Evolutionary conservation across 2,888 invertebrate genomes (phyloP), one percentile per base, ranked within the genome.

Genomic region (Peribatodes rhomboidaria): DNA sequence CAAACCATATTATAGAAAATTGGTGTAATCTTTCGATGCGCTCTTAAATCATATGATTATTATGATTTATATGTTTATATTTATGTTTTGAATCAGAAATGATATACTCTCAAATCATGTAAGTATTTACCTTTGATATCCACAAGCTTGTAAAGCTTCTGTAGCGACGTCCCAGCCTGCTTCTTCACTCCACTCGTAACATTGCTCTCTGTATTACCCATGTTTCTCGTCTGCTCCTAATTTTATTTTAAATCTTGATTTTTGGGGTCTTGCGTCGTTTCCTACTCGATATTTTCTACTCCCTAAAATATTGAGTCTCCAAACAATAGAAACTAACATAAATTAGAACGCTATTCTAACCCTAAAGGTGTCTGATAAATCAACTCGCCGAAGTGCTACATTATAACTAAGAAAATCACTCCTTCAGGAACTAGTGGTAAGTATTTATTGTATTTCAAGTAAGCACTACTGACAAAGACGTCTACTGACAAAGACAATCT

Each of bases 131-230:
- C 98, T 95, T 98, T 98, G 59, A 99, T 92, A 90, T 98, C 97
- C 7, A 97, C 97, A 52, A 99, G 94, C 82, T 98, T 97, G 84
- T 99, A 99, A 55, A 98, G 94, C 58, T 96, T 95, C 82, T 97
- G 96, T 27, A 96, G 95, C 1, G 97, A 96, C 13, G 96, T 96
- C 20, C 97, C 98, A 2, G 98, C 98, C 86, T 99, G 99, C 74
- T 98, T 98, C 87, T 99, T 99, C 16, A 99, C 98, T 46, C 98
- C 98, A 87, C 97, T 98, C 0, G 98, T 97, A 0, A 99, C 98
- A 88, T 97, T 97, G 79, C 97, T 97, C 80, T 97, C 97, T 2
- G 97, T 97, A 93, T 97, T 97, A 83, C 97, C 97, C 97, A 74
- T 75, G 44, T 37, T 55, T 20, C 1, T 49, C 33, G 10, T 8